Evolutionary conservation across 2,113 vertebrate genomes (phyloP).

Genomic region (Axis porcinus): DNA sequence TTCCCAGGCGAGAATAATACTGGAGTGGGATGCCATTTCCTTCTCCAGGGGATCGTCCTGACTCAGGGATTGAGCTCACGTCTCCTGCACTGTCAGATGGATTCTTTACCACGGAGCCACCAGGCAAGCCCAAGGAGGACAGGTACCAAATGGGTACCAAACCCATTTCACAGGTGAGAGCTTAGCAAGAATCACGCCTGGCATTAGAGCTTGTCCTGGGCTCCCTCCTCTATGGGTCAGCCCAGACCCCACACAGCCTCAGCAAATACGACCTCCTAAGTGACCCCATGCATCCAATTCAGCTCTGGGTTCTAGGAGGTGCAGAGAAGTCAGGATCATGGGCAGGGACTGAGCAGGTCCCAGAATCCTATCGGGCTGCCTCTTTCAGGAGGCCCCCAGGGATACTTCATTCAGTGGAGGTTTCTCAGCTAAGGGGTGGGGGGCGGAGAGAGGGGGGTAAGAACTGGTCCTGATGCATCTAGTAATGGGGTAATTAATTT

Average conservation of each 20-base stretch:
- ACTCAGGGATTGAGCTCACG: background rate
- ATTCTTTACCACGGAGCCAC: background rate
- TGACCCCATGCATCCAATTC: background rate
- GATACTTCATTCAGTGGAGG: background rate
- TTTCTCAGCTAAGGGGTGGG: background rate
- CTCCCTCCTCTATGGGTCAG: background rate
- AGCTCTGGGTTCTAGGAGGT: background rate
- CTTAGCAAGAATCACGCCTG: background rate
- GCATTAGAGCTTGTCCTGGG: rapidly evolving
- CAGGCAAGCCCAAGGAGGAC: background rate
- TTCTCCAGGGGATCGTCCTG: background rate
- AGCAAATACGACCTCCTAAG: background rate
- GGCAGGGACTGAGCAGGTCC: background rate
- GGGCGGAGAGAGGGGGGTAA: background rate
- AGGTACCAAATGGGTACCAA: background rate
- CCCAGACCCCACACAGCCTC: background rate
- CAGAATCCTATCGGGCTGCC: background rate
- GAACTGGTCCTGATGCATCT: background rate
- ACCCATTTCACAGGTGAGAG: background rate
- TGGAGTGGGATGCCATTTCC: background rate
- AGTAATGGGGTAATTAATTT: background rate
- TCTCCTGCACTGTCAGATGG: background rate
- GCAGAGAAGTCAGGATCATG: background rate
- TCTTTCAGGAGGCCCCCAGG: background rate
- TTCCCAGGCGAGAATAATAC: background rate